Base-by-base conservation (phyloP, 2,888 invertebrate genomes). In the Mimumesa dahlbomi region DNA sequence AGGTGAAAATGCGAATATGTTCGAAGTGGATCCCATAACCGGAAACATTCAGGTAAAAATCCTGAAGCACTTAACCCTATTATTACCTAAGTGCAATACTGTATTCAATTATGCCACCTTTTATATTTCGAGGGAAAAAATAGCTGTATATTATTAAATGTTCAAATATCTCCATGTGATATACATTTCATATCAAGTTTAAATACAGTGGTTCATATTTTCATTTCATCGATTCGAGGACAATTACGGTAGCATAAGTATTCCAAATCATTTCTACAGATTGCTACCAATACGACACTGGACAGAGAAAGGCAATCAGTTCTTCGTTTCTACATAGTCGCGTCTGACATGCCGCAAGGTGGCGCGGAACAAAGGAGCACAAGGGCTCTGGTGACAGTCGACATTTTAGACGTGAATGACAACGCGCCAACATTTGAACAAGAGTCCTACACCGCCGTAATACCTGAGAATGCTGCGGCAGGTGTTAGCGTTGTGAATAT, bases 401-500 rank as follows among this genome's bases (percentile, higher is more conserved):
- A 94, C 81, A 93, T 95, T 0, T 87, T 94, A 0, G 95, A 96
- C 83, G 94, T 95, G 0, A 95, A 96, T 81, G 96, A 96, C 79
- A 95, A 95, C 83, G 91, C 94, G 0, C 96, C 95, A 0, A 87
- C 88, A 0, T 95, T 95, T 83, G 91, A 91, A 2, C 92, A 93
- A 77, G 89, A 90, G 19, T 90, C 92, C 11, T 95, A 95, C 76
- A 93, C 92, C 77, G 93, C 94, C 3, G 95, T 96, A 0, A 93
- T 95, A 25, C 94, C 95, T 0, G 95, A 95, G 87, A 95, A 95
- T 82, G 94, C 94, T 0, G 91, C 92, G 0, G 86, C 92, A 0
- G 94, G 94, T 40, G 92, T 93, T 14, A 92, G 92, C 54, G 93
- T 95, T 0, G 90, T 94, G 0, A 93, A 93, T 56, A 90, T 95